Evolutionary conservation across 2,113 vertebrate genomes (phyloP).

Genomic region (Myxocyprinus asiaticus): DNA sequence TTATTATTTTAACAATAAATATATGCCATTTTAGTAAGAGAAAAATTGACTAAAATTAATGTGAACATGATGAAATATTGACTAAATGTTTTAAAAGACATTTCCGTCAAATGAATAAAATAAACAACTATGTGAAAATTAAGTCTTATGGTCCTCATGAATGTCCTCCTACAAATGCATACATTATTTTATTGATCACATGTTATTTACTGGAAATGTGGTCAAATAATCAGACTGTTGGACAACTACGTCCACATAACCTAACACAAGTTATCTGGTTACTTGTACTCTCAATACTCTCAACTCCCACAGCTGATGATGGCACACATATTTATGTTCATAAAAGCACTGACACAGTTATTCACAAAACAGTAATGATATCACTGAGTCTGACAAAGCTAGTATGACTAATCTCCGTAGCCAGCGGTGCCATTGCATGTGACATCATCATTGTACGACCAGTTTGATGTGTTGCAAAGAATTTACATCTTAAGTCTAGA

Average conservation of each 20-base stretch:
- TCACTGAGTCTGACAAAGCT: conserved; percentile 51
- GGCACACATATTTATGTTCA: conserved; percentile 20
- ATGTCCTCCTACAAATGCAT: neutral
- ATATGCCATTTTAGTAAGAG: no score
- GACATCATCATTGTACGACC: conserved; percentile 53
- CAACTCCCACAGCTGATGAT: neutral
- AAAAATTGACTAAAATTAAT: no score
- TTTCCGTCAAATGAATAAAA: no score
- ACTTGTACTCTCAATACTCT: neutral
- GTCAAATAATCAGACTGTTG: neutral
- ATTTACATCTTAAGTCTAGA: conserved; percentile 52
- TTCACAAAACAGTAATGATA: conserved; percentile 54
- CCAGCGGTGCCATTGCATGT: conserved; percentile 43
- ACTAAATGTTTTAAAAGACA: no score
- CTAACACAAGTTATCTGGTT: conserved; percentile 6
- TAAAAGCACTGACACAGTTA: conserved; percentile 46
- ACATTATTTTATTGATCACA: neutral
- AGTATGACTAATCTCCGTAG: conserved; percentile 55
- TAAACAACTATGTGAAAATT: no score
- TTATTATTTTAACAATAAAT: no score
- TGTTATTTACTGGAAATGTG: neutral
- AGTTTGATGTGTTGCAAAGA: conserved; percentile 52
- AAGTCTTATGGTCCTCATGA: no score
- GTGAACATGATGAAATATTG: no score
- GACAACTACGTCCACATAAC: neutral